Evolutionary conservation across 2,888 invertebrate species (phyloP).

Genomic region (Nomada ferruginata): DNA sequence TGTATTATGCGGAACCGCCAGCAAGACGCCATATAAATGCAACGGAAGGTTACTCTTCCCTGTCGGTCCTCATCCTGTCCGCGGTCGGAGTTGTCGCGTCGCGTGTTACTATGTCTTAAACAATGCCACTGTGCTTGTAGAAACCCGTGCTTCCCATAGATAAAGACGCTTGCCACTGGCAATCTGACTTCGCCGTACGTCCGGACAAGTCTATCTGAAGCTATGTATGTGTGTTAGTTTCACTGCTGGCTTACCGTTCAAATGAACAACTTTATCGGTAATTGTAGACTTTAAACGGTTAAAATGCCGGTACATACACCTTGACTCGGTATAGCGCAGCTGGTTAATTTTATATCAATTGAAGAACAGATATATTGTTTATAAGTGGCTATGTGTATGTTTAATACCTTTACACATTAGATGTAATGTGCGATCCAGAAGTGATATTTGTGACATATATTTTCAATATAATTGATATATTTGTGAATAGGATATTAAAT

Average conservation of each 20-base stretch:
- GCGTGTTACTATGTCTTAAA: conserved; percentile 68
- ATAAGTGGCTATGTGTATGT: too few relatives aligned
- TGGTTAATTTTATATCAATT: too few relatives aligned
- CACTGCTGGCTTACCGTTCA: not conserved
- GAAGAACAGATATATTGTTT: too few relatives aligned
- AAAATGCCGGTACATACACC: not conserved
- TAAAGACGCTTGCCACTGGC: conserved; percentile 45
- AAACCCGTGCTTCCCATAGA: conserved; percentile 43
- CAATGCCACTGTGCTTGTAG: conserved; percentile 50
- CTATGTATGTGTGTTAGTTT: conserved; percentile 2
- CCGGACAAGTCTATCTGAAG: not conserved
- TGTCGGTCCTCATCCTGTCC: conserved; percentile 64
- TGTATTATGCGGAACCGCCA: conserved; percentile 67
- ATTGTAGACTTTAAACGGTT: not conserved
- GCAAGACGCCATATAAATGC: conserved; percentile 72
- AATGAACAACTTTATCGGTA: not conserved
- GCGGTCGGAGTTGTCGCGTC: conserved; percentile 63
- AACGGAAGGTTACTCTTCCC: conserved; percentile 66
- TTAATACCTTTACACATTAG: too few relatives aligned
- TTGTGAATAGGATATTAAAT: too few relatives aligned
- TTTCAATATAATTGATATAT: too few relatives aligned
- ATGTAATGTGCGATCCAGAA: too few relatives aligned
- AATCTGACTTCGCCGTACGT: conserved; percentile 14
- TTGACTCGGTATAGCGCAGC: too few relatives aligned
- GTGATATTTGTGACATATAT: too few relatives aligned